A percentile compares a stretch with the other conserved stretches of the same genome.
Conservation (phyloP, 1,140 invertebrate species). For the Aphelinus atriplicis region DNA sequence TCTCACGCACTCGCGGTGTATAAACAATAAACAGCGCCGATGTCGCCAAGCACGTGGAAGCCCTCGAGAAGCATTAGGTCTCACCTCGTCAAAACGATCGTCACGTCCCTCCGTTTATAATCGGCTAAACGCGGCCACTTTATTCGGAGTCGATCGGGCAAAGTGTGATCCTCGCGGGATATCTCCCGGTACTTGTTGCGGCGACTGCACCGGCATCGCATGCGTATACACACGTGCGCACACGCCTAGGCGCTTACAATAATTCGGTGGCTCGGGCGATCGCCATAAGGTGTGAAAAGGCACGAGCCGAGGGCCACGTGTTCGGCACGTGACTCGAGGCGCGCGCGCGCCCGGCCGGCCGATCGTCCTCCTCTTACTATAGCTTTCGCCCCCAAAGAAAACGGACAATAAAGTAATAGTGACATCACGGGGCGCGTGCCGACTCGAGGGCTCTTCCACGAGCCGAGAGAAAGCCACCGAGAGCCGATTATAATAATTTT, state of each 20-base stretch:
- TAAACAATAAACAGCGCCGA: no score
- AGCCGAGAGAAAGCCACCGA: neutral
- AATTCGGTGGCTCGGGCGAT: neutral
- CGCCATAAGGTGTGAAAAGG: slow-evolving; percentile 8
- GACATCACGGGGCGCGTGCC: slow-evolving; percentile 3
- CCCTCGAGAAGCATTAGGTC: no score
- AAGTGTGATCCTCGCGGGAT: slow-evolving; percentile 21
- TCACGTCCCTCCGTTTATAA: no score
- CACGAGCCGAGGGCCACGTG: slow-evolving; percentile 45
- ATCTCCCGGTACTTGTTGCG: slow-evolving; percentile 32
- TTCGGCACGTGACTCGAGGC: slow-evolving; percentile 48
- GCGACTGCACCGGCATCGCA: neutral
- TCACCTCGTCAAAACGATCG: no score
- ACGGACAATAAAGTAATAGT: slow-evolving; percentile 15
- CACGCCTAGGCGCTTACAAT: no score
- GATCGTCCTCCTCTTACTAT: no score
- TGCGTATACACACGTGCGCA: neutral
- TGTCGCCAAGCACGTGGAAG: no score
- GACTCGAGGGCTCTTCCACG: neutral
- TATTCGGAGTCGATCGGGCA: slow-evolving; percentile 21
- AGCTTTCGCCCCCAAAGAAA: neutral
- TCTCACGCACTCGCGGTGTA: no score
- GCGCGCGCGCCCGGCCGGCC: slow-evolving; percentile 11
- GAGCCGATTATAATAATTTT: neutral
- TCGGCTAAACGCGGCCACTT: no score